These are phyloP conservation scores for Belgica antarctica DNA, from an alignment of 2,888 invertebrate genomes.

Conservation along the genomic window DNA sequence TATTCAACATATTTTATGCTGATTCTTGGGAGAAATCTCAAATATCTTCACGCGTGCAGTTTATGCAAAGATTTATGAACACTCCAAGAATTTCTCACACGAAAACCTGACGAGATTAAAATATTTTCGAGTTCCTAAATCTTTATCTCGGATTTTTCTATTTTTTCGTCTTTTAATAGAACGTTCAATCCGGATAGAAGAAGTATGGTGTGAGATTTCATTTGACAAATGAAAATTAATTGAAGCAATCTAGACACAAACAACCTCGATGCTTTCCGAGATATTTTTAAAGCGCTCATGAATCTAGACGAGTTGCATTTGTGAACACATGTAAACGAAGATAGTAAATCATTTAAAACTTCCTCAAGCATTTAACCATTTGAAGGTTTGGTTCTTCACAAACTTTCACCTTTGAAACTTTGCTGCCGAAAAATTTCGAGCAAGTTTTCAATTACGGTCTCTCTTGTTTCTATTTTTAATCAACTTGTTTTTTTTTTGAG, in stretches of 20 bases:
- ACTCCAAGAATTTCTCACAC: conserved; percentile 7
- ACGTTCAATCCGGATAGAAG: not conserved
- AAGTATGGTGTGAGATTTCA: not conserved
- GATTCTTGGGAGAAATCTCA: not conserved
- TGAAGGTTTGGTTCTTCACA: no score
- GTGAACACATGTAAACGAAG: conserved; percentile 31
- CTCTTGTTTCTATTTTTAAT: no score
- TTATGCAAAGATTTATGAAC: not conserved
- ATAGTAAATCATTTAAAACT: conserved; percentile 30
- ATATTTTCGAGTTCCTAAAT: conserved; percentile 5
- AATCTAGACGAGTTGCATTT: conserved; percentile 21
- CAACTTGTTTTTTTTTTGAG: no score
- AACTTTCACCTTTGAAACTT: not conserved
- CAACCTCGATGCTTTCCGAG: not conserved
- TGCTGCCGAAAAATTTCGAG: no score
- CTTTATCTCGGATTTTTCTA: conserved; percentile 10
- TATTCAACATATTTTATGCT: conserved; percentile 12
- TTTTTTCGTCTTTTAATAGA: not conserved
- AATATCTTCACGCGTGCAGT: not conserved
- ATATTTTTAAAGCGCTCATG: not conserved
- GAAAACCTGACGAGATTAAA: conserved; percentile 23
- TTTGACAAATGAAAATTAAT: conserved; percentile 40
- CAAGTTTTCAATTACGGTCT: no score
- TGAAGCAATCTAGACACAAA: not conserved
- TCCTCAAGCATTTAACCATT: no score